Evolutionary conservation across 37 sponge, comb jelly and placozoan genomes (phyloP), one percentile per base, ranked within the genome.

Genomic region (Chondrilla cf. caribensis): DNA sequence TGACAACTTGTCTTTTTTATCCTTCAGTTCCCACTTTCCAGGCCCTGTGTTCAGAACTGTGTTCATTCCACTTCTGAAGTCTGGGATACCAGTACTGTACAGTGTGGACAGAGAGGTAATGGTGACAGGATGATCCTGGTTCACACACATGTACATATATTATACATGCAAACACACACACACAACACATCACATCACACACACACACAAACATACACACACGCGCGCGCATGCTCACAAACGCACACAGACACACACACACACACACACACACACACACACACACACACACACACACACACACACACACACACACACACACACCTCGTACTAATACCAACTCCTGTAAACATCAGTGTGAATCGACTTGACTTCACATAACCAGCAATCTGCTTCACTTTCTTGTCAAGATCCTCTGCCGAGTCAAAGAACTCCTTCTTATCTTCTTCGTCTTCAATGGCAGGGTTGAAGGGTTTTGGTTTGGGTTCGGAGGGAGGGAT

Each of bases 61-160:
- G 55, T 91, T 65, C 95, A 95, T 95, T 0, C 95, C 95, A 89
- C 95, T 95, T 7, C 95, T 68, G 82, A 87, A 94, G 68, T 90
- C 95, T 28, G 95, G 91, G 28, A 91, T 95, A 2, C 91, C 95
- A 82, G 84, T 65, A 59, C 95, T 89, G 68, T 7, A 75, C 18
- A 62, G 51, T 14, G 51, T 14, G 6, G 51, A 47, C 9, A 11
- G 51, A 47, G 51, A 47, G 51, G 51, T 6, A 14, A 47, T 11
- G 11, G 9, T 11, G 6, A 47, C 51, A 47, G 9, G 11, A 6
- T 14, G 9, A 47, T 47, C 6, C 51, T 14, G 9, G 11, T 11
- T 14, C 51, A 47, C 11, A 47, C 51, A 47, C 51, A 47, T 11
- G 11, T 11, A 47, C 51, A 47, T 11, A 47, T 11, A 47, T 11